Conservation (phyloP, 2,797 vertebrate genomes). For the Onychomys leucogaster region DNA sequence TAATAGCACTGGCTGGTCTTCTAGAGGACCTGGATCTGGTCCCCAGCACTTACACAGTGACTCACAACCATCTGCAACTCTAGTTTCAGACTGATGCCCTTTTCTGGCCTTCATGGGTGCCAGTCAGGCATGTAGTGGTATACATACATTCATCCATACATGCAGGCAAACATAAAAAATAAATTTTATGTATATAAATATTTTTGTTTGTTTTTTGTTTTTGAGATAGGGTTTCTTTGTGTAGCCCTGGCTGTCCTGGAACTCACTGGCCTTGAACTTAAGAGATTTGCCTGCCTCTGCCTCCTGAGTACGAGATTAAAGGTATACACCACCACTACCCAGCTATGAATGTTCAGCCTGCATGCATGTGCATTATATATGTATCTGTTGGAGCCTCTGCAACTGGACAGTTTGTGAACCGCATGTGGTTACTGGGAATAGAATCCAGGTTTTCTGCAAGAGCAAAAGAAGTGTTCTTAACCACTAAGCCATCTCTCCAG, state of each 20-base stretch:
- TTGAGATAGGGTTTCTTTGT: not conserved
- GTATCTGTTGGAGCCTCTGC: not conserved
- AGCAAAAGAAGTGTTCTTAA: not conserved
- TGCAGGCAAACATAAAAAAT: not conserved
- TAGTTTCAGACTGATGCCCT: not conserved
- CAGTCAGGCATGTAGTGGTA: not conserved
- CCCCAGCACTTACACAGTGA: not conserved
- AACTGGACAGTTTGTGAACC: not conserved
- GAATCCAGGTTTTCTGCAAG: not conserved
- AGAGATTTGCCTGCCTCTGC: not conserved
- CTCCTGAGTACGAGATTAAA: not conserved
- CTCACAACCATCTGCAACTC: not conserved
- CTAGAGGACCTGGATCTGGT: not conserved
- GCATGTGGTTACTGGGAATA: not conserved
- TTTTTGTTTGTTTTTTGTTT: not conserved
- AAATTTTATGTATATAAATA: not conserved
- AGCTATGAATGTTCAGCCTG: not conserved
- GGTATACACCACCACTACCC: not conserved
- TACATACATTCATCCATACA: not conserved
- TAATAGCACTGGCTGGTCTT: not conserved
- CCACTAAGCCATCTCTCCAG: not conserved
- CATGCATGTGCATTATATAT: not conserved
- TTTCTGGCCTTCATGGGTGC: not conserved
- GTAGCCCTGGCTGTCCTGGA: not conserved
- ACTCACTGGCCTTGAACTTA: not conserved